phyloP scores from a whole-genome alignment of 2,888 invertebrate genomes.

The Coenonympha glycerion region DNA sequence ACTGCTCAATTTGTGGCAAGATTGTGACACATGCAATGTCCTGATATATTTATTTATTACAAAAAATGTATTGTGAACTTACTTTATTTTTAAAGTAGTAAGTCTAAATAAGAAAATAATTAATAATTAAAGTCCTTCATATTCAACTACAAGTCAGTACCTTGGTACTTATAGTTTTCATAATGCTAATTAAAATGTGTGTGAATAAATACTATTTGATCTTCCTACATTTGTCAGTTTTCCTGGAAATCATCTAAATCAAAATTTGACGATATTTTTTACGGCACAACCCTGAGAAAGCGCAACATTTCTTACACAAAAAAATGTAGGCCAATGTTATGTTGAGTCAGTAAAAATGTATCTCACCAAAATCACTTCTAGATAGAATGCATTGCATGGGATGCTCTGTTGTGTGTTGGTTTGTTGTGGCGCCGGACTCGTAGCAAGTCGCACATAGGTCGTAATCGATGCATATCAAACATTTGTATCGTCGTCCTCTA shows the following conservation, averaged over 20 bases:
- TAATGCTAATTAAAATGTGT: too few species aligned
- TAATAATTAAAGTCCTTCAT: too few species aligned
- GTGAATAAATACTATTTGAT: neutral
- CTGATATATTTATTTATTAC: too few species aligned
- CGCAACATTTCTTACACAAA: slow-evolving; percentile 17
- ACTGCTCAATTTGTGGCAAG: too few species aligned
- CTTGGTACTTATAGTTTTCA: too few species aligned
- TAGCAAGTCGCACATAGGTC: slow-evolving; percentile 98
- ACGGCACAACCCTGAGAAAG: slow-evolving; percentile 7
- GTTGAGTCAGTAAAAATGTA: slow-evolving; percentile 21
- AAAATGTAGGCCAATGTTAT: slow-evolving; percentile 29
- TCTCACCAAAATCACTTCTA: slow-evolving; percentile 93
- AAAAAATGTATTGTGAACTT: too few species aligned
- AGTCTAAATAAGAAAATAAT: too few species aligned
- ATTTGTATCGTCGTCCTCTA: slow-evolving; percentile 98
- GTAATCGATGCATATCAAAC: slow-evolving; percentile 99
- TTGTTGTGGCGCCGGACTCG: slow-evolving; percentile 92
- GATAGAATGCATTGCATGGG: slow-evolving; percentile 99
- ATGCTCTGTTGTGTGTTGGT: slow-evolving; percentile 96
- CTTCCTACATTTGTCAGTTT: neutral
- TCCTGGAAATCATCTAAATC: neutral
- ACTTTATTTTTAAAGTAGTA: too few species aligned
- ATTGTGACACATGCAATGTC: too few species aligned
- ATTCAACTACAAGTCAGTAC: too few species aligned
- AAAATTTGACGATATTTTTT: slow-evolving; percentile 4